Base-by-base conservation (phyloP, 2,113 vertebrate genomes). In the Acrocephalus kingi region DNA sequence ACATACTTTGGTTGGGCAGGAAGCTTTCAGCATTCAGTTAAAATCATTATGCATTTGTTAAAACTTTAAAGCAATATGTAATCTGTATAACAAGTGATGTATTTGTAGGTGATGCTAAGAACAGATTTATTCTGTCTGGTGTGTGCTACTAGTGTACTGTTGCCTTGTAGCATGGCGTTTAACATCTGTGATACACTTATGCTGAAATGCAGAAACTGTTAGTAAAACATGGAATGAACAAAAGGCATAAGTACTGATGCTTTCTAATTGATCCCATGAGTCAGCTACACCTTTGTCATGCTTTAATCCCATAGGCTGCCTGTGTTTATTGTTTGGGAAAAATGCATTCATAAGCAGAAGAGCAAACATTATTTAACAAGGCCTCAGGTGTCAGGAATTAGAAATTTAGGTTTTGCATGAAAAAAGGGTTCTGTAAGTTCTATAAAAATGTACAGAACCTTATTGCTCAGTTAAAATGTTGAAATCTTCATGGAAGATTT, bases 221-320 rank as follows among this genome's bases (percentile, higher is more conserved):
- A 58, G 88, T 91, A 64, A 94, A 97, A 94, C 84, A 78, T 6
- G 64, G 71, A 45, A 75, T 85, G 92, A 92, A 94, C 89, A 96
- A 97, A 95, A 96, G 91, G 75, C 88, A 7, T 77, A 95, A 95
- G 96, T 94, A 84, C 89, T 87, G 84, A 87, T 97, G 93, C 93
- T 97, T 96, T 97, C 84, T 98, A 98, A 98, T 98, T 98, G 97
- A 97, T 97, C 98, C 98, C 97, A 67, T 97, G 97, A 98, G 98
- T 97, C 97, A 98, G 97, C 97, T 96, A 68, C 95, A 97, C 87
- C 87, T 98, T 97, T 98, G 96, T 97, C 89, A 76, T 82, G 87
- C 92, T 92, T 92, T 97, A 97, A 97, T 98, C 98, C 97, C 97
- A 91, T 73, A 94, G 96, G 96, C 94, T 92, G 92, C 79, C 69